Base-by-base conservation (phyloP, 2,113 vertebrate genomes). In the Archocentrus centrarchus region DNA sequence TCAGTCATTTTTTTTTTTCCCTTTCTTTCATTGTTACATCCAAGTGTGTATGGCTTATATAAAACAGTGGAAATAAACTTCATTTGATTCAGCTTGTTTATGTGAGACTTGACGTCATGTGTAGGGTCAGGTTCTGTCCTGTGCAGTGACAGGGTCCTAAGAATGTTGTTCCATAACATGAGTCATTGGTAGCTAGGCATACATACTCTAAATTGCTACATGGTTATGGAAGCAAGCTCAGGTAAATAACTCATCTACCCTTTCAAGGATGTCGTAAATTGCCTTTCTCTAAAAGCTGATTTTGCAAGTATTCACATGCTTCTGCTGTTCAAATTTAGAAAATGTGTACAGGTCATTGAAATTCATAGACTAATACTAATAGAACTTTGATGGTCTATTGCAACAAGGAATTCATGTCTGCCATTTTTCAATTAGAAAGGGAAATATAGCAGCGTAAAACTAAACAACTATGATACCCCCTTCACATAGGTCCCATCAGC, bases 371-470 rank as follows among this genome's bases (percentile, higher is more conserved):
- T 24, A 64, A 32, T 30, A 85, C 83, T 4, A 90, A 90, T 64
- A 80, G 64, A 77, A n/a, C 17, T 63, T 30, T 93, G 93, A 93
- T 94, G 91, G 91, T 93, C 93, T 86, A 86, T 60, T 93, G 90
- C 82, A 90, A 82, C 13, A 58, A 89, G 86, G 62, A 93, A 91
- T 88, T 83, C 39, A 68, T 35, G 30, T 5, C 82, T 84, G 83
- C 32, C 63, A 39, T 77, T 80, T 84, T 86, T 90, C 81, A 83
- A 20, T 64, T 1, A 60, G 41, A 80, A 30, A 44, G 50, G 30
- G 18, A 79, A 81, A 90, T 41, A 35, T 57, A n/a, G 6, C 58
- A 61, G 59, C 82, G 57, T 81, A 11, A 59, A 89, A 77, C 75
- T 59, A 27, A 39, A 58, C 53, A 83, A 66, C 85, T 59, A 11